phyloP scores from a whole-genome alignment of 2,888 invertebrate genomes.

The Emmelina monodactyla region DNA sequence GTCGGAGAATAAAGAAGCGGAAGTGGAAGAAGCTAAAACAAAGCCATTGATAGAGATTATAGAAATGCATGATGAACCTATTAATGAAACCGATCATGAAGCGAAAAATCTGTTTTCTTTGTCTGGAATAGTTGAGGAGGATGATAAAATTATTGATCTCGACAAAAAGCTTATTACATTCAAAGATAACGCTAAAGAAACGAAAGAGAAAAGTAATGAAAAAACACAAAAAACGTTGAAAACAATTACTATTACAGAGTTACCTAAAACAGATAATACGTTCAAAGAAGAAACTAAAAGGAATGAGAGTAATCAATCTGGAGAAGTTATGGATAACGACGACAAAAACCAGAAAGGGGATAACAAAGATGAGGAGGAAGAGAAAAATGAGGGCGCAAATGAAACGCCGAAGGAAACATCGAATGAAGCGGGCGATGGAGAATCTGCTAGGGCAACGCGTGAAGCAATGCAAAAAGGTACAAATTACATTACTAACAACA shows the following conservation, averaged over 20 bases:
- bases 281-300: background rate
- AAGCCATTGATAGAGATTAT: constrained; percentile 44
- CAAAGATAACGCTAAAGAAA: constrained; percentile 17
- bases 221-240: too few species aligned
- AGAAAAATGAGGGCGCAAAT: constrained; percentile 1
- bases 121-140: constrained; percentile 23
- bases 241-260: background rate
- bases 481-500: too few species aligned
- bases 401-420: background rate
- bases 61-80: constrained; percentile 23
- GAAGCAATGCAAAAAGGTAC: too few species aligned
- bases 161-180: constrained; percentile 27
- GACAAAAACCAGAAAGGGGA: constrained; percentile 3
- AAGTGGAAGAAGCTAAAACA: constrained; percentile 21
- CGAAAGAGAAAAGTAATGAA: too few species aligned
- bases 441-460: too few species aligned
- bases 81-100: constrained; percentile 15
- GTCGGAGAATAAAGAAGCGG: constrained; percentile 15
- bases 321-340: constrained; percentile 1
- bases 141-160: constrained; percentile 28
- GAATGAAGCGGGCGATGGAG: background rate
- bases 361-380: constrained; percentile 1
- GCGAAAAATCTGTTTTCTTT: constrained; percentile 10
- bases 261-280: background rate
- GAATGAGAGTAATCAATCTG: too few species aligned